Conservation (phyloP, 2,888 invertebrate species). For the Laothoe populi region DNA sequence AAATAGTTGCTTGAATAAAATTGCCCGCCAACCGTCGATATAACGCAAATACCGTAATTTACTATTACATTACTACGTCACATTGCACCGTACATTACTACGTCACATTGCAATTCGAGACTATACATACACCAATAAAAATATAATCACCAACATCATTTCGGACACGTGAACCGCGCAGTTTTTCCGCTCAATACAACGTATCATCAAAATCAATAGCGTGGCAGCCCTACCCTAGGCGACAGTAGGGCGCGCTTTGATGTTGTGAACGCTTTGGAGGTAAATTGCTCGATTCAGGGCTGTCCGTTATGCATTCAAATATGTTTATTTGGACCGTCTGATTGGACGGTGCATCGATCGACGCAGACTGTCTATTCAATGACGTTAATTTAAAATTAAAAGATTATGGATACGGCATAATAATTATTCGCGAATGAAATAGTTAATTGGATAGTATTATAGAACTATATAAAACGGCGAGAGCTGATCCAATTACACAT, state of each 20-base stretch:
- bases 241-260: slow-evolving; percentile 55
- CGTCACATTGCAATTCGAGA: neutral
- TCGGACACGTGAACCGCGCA: neutral
- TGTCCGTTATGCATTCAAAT: slow-evolving; percentile 68
- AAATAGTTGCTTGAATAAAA: too few relatives aligned
- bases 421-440: too few relatives aligned
- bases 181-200: slow-evolving; percentile 15
- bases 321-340: slow-evolving; percentile 63
- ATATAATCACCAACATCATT: slow-evolving; percentile 13
- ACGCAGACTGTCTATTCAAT: slow-evolving; percentile 13
- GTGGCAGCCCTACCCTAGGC: slow-evolving; percentile 43
- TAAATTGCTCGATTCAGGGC: slow-evolving; percentile 64
- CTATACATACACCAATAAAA: neutral
- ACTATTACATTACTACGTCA: too few relatives aligned
- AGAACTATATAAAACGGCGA: too few relatives aligned
- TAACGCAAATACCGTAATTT: too few relatives aligned
- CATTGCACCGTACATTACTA: too few relatives aligned
- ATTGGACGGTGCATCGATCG: slow-evolving; percentile 50
- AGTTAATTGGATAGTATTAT: too few relatives aligned
- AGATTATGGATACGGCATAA: neutral
- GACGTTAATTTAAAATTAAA: slow-evolving; percentile 22
- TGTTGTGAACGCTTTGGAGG: slow-evolving; percentile 60
- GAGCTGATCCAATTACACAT: too few relatives aligned
- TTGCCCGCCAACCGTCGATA: too few relatives aligned
- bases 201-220: slow-evolving; percentile 43